Evolutionary conservation across 2,888 invertebrate genomes (phyloP).

Genomic region (Corythucha ciliata): DNA sequence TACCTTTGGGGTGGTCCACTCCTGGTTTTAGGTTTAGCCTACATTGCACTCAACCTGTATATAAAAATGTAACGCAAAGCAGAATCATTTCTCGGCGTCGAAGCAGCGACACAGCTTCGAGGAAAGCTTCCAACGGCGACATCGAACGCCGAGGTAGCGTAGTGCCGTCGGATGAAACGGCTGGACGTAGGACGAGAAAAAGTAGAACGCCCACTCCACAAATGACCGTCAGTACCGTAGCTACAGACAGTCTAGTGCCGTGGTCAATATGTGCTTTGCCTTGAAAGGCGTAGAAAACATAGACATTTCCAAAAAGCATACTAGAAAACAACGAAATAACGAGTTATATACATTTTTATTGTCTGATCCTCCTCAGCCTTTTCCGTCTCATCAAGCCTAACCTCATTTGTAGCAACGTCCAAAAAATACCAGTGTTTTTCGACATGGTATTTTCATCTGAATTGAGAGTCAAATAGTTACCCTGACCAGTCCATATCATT

Average conservation of each 20-base stretch:
- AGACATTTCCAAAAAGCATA: constrained; percentile 88
- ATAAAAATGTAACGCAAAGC: constrained; percentile 75
- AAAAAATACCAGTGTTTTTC: constrained; percentile 90
- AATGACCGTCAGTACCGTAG: constrained; percentile 61
- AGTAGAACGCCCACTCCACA: constrained; percentile 46
- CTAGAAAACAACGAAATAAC: constrained; percentile 48
- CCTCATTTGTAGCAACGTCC: constrained; percentile 93
- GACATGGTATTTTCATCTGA: constrained; percentile 80
- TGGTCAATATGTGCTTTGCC: constrained; percentile 63
- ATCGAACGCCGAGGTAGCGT: constrained; percentile 43
- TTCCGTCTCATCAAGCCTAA: background rate
- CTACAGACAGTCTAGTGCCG: constrained; percentile 65
- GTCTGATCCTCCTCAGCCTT: too few species aligned
- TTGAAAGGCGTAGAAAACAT: constrained; percentile 85
- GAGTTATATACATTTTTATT: background rate
- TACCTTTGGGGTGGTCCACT: too few species aligned
- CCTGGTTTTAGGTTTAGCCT: too few species aligned
- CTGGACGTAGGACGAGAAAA: constrained; percentile 53
- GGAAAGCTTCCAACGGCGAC: constrained; percentile 59
- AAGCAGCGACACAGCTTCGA: constrained; percentile 66
- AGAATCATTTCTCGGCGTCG: constrained; percentile 74
- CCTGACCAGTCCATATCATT: constrained; percentile 93
- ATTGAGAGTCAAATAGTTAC: constrained; percentile 81
- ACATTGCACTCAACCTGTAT: constrained; percentile 86
- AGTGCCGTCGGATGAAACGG: constrained; percentile 41